Percentiles rank a stretch among this genome's conserved stretches.
phyloP scores from a whole-genome alignment of 2,797 vertebrate species.

The Tokudaia tokunoshimensis region DNA sequence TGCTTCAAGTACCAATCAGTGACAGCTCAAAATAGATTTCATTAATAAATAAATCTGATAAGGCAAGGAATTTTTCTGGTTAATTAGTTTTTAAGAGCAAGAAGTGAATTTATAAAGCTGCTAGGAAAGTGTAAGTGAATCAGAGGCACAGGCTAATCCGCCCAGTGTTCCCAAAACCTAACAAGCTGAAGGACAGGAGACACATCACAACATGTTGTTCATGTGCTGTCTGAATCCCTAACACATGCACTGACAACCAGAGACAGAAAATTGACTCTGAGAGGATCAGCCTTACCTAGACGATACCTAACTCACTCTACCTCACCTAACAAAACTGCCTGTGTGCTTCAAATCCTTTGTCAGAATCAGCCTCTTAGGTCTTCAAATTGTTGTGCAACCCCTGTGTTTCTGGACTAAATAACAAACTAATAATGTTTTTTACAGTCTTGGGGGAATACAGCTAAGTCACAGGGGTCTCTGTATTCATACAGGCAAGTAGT shows the following conservation, averaged over 20 bases:
- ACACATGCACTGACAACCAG: background rate
- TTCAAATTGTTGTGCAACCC: constrained; percentile 46
- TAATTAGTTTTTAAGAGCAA: constrained; percentile 62
- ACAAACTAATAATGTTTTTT: constrained; percentile 15
- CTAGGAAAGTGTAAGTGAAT: constrained; percentile 36
- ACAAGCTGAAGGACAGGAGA: background rate
- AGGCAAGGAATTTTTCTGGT: constrained; percentile 56
- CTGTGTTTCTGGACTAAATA: constrained; percentile 42
- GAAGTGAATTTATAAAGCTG: constrained; percentile 47
- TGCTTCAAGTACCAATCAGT: constrained; percentile 58
- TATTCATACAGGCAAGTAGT: constrained; percentile 34
- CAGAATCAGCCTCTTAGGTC: constrained; percentile 50
- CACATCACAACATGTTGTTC: background rate
- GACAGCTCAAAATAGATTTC: constrained; percentile 63
- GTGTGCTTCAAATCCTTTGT: constrained; percentile 7
- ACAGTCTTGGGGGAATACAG: constrained; percentile 53
- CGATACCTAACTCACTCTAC: constrained; percentile 14
- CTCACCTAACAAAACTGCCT: constrained; percentile 47
- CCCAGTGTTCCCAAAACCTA: constrained; percentile 14
- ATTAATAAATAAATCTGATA: constrained; percentile 62
- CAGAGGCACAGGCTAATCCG: constrained; percentile 40
- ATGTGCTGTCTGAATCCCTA: constrained; percentile 31
- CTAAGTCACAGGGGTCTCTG: constrained; percentile 36
- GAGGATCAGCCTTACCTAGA: constrained; percentile 44
- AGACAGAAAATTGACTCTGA: constrained; percentile 46